phyloP scores from a whole-genome alignment of 2,113 vertebrate genomes.

The Brachionichthys hirsutus region DNA sequence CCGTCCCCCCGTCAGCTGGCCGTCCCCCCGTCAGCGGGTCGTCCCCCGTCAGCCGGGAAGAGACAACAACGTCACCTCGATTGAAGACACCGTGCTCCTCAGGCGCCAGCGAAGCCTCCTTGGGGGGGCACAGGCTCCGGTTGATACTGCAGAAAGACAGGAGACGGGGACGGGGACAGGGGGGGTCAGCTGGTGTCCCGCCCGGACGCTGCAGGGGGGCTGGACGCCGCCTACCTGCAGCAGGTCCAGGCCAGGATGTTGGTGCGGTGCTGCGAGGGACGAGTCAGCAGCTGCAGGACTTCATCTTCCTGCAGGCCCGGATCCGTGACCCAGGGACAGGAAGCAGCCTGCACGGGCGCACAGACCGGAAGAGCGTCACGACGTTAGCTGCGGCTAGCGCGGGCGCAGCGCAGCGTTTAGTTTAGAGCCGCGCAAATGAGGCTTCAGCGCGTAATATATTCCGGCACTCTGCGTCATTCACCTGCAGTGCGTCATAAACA shows the following conservation, averaged over 20 bases:
- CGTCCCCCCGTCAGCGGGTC: too few relatives aligned
- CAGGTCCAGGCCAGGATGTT: constrained; percentile 86
- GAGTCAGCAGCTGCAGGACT: constrained; percentile 81
- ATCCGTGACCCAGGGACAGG: constrained; percentile 81
- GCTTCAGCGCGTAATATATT: too few relatives aligned
- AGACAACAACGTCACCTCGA: constrained; percentile 68
- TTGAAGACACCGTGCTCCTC: constrained; percentile 61
- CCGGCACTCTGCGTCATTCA: constrained; percentile 21
- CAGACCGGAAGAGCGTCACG: too few relatives aligned
- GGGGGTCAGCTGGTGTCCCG: too few relatives aligned
- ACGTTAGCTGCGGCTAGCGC: too few relatives aligned
- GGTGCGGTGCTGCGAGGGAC: constrained; percentile 80
- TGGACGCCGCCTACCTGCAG: constrained; percentile 76
- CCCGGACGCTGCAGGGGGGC: too few relatives aligned
- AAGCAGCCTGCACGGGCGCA: constrained; percentile 62
- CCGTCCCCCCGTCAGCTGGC: too few relatives aligned
- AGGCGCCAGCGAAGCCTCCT: constrained; percentile 47
- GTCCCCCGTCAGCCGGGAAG: not conserved
- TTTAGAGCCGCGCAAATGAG: too few relatives aligned
- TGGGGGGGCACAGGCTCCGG: constrained; percentile 58
- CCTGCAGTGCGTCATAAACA: constrained; percentile 67
- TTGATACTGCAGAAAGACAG: constrained; percentile 65
- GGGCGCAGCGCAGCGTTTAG: too few relatives aligned
- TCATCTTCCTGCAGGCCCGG: constrained; percentile 76
- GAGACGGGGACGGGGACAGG: too few relatives aligned